Conservation (phyloP, 1,140 invertebrate genomes). For the Apis cerana region DNA sequence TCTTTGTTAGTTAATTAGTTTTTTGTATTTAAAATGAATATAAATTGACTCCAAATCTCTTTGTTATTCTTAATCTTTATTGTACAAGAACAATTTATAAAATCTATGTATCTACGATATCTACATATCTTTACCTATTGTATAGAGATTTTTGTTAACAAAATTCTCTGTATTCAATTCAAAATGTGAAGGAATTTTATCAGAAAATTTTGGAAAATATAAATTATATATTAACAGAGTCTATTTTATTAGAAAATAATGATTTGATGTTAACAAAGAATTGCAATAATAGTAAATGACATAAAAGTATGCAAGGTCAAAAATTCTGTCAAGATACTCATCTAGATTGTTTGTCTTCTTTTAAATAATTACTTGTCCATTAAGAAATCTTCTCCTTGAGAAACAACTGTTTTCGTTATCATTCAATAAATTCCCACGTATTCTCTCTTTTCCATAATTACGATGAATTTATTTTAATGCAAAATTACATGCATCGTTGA, state of each 20-base stretch:
- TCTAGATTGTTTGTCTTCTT: slow-evolving; percentile 25
- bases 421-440: slow-evolving; percentile 47
- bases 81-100: slow-evolving; percentile 18
- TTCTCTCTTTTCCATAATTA: slow-evolving; percentile 6
- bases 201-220: slow-evolving; percentile 11
- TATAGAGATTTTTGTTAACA: too few species aligned
- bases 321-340: slow-evolving; percentile 41
- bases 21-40: background rate
- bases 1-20: too few species aligned
- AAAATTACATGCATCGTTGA: slow-evolving; percentile 17
- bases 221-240: background rate
- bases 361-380: slow-evolving; percentile 53
- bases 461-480: slow-evolving; percentile 12
- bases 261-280: background rate
- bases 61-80: slow-evolving; percentile 16
- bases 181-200: background rate
- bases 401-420: slow-evolving; percentile 33
- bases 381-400: slow-evolving; percentile 57
- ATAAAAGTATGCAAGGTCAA: background rate
- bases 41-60: background rate
- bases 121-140: background rate
- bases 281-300: background rate
- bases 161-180: background rate
- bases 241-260: background rate
- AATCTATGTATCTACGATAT: slow-evolving; percentile 14